Conservation (phyloP, 2,888 invertebrate genomes). For the Sesia bembeciformis region DNA sequence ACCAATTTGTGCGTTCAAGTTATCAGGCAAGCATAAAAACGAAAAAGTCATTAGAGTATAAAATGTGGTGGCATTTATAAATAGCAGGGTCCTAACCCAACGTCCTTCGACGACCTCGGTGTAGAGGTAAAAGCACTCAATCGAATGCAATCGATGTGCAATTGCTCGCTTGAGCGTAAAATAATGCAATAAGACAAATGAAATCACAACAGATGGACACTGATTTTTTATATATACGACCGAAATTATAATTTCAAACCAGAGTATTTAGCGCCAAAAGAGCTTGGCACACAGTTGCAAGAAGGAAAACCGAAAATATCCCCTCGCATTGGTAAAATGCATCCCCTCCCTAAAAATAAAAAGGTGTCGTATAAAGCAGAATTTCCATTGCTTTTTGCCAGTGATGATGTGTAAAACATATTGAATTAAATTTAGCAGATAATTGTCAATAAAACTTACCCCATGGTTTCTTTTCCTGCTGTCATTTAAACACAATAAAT, state of each 20-base stretch:
- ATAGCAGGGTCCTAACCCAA: slow-evolving; percentile 38
- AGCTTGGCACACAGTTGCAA: slow-evolving; percentile 2
- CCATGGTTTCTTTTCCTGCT: slow-evolving; percentile 88
- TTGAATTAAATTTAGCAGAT: slow-evolving; percentile 10
- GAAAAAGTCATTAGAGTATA: neutral
- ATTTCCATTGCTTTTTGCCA: slow-evolving; percentile 18
- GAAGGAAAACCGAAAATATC: slow-evolving; percentile 50
- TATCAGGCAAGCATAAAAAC: neutral
- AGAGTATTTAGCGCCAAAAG: slow-evolving; percentile 5
- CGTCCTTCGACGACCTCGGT: slow-evolving; percentile 39
- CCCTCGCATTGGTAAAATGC: slow-evolving; percentile 65
- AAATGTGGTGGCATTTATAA: slow-evolving; percentile 26
- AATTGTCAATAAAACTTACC: slow-evolving; percentile 69
- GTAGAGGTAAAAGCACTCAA: slow-evolving; percentile 48
- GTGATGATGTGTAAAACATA: slow-evolving; percentile 2
- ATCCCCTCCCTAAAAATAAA: slow-evolving; percentile 71
- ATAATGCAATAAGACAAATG: slow-evolving; percentile 5
- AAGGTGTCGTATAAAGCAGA: slow-evolving; percentile 39
- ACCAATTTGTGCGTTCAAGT: no score
- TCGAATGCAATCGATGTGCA: slow-evolving; percentile 62
- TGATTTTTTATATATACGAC: neutral
- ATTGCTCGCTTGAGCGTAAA: slow-evolving; percentile 34
- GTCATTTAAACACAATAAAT: slow-evolving; percentile 79
- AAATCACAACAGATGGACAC: slow-evolving; percentile 1
- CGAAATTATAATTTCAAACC: slow-evolving; percentile 2